A percentile compares a stretch with the other conserved stretches of the same genome.
phyloP scores from a whole-genome alignment of 2,797 vertebrate species.

The Geotrypetes seraphini region DNA sequence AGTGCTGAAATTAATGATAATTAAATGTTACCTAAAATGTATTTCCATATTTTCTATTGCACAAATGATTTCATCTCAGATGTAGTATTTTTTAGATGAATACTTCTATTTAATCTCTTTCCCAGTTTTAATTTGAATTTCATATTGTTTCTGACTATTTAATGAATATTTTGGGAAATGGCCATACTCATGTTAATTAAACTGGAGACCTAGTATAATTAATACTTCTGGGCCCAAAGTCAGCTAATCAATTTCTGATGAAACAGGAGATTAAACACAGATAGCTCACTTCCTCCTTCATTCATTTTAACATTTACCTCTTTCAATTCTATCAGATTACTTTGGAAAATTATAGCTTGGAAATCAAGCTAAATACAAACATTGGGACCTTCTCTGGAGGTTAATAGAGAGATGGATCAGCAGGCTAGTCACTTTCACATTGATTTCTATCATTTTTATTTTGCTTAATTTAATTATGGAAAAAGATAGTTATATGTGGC shows the following conservation, averaged over 20 bases:
- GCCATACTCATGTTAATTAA: constrained; percentile 72
- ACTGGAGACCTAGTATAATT: constrained; percentile 63
- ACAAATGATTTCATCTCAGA: constrained; percentile 62
- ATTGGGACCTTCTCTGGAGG: constrained; percentile 39
- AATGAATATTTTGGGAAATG: constrained; percentile 72
- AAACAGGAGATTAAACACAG: constrained; percentile 67
- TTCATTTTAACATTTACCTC: constrained; percentile 50
- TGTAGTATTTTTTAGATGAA: constrained; percentile 55
- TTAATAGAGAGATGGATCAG: constrained; percentile 37
- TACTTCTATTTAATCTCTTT: constrained; percentile 60
- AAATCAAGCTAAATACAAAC: constrained; percentile 44
- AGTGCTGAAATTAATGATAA: constrained; percentile 64
- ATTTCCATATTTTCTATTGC: constrained; percentile 71
- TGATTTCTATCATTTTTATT: constrained; percentile 18
- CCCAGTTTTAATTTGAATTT: constrained; percentile 65
- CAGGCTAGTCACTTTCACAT: constrained; percentile 15
- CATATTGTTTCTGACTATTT: constrained; percentile 64
- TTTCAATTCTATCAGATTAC: constrained; percentile 47
- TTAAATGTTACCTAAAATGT: constrained; percentile 65
- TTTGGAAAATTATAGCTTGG: constrained; percentile 43
- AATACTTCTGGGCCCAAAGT: constrained; percentile 72
- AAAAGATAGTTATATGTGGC: constrained; percentile 23
- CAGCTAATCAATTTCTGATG: constrained; percentile 76
- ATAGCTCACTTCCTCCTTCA: constrained; percentile 56
- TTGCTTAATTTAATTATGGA: constrained; percentile 12